phyloP scores from a whole-genome alignment of 2,888 invertebrate species.

The Aspidiotus rigidus region DNA sequence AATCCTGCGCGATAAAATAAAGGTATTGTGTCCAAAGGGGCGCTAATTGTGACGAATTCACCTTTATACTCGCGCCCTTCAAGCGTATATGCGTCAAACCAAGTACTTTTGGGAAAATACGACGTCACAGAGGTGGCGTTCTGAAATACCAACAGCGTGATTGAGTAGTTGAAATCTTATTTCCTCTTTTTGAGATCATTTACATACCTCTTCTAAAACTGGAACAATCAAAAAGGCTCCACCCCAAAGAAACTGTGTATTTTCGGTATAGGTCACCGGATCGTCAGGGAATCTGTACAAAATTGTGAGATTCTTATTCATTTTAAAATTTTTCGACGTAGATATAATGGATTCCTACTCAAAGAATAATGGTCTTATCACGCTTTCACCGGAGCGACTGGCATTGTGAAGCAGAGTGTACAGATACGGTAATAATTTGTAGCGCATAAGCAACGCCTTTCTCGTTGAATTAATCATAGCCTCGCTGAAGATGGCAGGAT shows the following conservation, averaged over 20 bases:
- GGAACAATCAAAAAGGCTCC: slow-evolving; percentile 63
- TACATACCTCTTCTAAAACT: slow-evolving; percentile 52
- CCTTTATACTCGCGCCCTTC: slow-evolving; percentile 42
- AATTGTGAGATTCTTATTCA: background rate
- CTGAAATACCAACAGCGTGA: too few relatives aligned
- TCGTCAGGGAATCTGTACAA: slow-evolving; percentile 66
- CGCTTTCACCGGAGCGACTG: slow-evolving; percentile 60
- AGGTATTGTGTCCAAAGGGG: slow-evolving; percentile 56
- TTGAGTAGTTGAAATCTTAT: too few relatives aligned
- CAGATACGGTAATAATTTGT: slow-evolving; percentile 65
- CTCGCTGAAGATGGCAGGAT: slow-evolving; percentile 66
- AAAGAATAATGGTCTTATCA: slow-evolving; percentile 68
- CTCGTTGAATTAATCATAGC: slow-evolving; percentile 57
- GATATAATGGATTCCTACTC: too few relatives aligned
- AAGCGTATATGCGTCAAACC: slow-evolving; percentile 56
- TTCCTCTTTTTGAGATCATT: too few relatives aligned
- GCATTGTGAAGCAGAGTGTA: slow-evolving; percentile 71
- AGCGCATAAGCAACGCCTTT: slow-evolving; percentile 56
- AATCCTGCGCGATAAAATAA: slow-evolving; percentile 59
- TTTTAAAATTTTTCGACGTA: too few relatives aligned
- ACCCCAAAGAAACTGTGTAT: slow-evolving; percentile 71
- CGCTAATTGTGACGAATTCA: slow-evolving; percentile 43
- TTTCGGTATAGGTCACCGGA: slow-evolving; percentile 54
- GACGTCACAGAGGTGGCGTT: slow-evolving; percentile 17
- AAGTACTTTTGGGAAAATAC: slow-evolving; percentile 48